Evolutionary conservation across 2,797 vertebrate genomes (phyloP).

Genomic region (Enteromius argenteus): DNA sequence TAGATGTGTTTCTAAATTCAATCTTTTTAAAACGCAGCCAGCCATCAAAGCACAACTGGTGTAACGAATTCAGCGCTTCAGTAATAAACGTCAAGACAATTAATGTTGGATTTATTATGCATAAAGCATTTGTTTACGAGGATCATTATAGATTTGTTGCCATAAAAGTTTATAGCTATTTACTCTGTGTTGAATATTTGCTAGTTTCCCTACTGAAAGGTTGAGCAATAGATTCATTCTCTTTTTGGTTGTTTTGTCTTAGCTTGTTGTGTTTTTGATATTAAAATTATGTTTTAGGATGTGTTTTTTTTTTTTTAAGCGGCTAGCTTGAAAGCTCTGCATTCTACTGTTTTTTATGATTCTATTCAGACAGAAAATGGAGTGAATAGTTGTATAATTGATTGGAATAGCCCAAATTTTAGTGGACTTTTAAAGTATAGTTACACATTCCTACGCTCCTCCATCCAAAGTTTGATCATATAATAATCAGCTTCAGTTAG

Average conservation of each 20-base stretch:
- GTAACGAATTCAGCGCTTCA: not conserved
- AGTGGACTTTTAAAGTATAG: not conserved
- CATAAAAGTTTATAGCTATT: not conserved
- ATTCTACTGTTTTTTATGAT: not conserved
- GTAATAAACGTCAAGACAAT: conserved; percentile 17
- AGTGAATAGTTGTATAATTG: not conserved
- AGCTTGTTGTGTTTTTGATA: not conserved
- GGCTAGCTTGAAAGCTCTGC: not conserved
- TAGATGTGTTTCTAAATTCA: not conserved
- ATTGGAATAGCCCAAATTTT: not conserved
- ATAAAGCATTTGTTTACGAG: conserved; percentile 18
- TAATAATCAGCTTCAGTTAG: not conserved
- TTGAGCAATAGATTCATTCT: not conserved
- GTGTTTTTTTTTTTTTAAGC: not conserved
- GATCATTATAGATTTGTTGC: conserved; percentile 21
- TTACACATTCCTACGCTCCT: not conserved
- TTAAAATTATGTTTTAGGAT: not conserved
- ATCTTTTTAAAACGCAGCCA: not conserved
- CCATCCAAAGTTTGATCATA: not conserved
- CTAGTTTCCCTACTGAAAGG: not conserved
- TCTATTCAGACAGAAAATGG: not conserved
- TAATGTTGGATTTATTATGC: conserved; percentile 8
- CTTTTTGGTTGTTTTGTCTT: not conserved
- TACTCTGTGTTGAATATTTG: not conserved
- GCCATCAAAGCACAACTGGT: not conserved